Conservation (phyloP, 2,113 vertebrate species). For the Garra rufa region DNA sequence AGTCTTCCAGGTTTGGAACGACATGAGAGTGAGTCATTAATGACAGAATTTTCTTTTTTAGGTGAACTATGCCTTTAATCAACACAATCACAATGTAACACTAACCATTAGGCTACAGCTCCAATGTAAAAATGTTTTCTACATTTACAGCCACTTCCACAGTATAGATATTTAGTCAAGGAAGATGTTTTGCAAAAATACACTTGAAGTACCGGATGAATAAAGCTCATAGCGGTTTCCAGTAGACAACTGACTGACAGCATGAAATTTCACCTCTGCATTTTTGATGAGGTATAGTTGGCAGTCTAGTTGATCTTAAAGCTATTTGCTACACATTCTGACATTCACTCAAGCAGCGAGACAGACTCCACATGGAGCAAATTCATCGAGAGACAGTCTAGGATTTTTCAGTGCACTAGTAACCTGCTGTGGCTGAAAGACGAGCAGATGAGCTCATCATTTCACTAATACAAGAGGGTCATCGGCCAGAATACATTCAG, state of each 20-base stretch:
- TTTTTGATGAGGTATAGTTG: constrained; percentile 15
- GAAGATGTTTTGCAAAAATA: background rate
- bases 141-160: background rate
- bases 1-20: too few species aligned
- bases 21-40: too few species aligned
- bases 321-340: constrained; percentile 22
- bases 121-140: background rate
- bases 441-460: constrained; percentile 36
- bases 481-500: background rate
- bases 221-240: background rate
- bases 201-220: background rate
- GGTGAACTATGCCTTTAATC: too few species aligned
- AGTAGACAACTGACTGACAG: constrained; percentile 24
- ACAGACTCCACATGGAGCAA: background rate
- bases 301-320: constrained; percentile 3
- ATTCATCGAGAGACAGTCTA: background rate
- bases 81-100: background rate
- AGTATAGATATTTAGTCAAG: background rate
- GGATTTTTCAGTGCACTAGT: constrained; percentile 22
- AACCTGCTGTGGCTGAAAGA: constrained; percentile 12
- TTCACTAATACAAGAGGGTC: background rate
- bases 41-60: too few species aligned
- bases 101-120: background rate
- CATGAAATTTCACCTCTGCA: constrained; percentile 20
- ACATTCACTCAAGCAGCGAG: background rate